These are phyloP conservation scores for Aptenodytes forsteri DNA, from an alignment of 2,113 vertebrate species.

Conservation along the genomic window DNA sequence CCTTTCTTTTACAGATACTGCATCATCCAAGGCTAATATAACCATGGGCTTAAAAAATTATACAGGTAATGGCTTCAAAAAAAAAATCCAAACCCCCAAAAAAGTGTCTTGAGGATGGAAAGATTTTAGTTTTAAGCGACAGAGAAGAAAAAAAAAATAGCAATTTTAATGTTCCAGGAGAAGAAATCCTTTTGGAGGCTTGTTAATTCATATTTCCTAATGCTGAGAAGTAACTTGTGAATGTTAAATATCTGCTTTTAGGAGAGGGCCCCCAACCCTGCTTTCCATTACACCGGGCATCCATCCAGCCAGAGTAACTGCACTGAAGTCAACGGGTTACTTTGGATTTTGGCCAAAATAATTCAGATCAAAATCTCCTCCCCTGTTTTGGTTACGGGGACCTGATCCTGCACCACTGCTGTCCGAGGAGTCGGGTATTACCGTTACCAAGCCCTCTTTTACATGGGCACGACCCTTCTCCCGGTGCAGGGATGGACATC, in stretches of 20 bases:
- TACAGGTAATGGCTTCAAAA: conserved; percentile 44
- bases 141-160: background rate
- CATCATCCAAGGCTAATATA: conserved; percentile 55
- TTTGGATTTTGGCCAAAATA: background rate
- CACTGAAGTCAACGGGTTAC: background rate
- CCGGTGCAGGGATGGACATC: background rate
- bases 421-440: background rate
- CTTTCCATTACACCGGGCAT: background rate
- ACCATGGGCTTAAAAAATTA: conserved; percentile 55
- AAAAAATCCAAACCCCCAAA: fast-evolving
- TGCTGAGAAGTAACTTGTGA: background rate
- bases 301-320: background rate
- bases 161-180: background rate
- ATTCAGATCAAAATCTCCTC: background rate
- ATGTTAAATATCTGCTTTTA: background rate
- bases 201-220: background rate
- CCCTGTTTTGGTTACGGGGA: background rate
- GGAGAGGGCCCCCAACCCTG: background rate
- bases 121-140: background rate
- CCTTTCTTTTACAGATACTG: background rate
- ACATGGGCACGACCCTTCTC: background rate
- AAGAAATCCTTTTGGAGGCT: background rate
- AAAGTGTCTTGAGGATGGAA: background rate
- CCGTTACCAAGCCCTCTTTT: fast-evolving
- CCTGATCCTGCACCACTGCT: background rate